Conservation (phyloP, 92 coral and sea anemone species). For the Palythoa grandis region DNA sequence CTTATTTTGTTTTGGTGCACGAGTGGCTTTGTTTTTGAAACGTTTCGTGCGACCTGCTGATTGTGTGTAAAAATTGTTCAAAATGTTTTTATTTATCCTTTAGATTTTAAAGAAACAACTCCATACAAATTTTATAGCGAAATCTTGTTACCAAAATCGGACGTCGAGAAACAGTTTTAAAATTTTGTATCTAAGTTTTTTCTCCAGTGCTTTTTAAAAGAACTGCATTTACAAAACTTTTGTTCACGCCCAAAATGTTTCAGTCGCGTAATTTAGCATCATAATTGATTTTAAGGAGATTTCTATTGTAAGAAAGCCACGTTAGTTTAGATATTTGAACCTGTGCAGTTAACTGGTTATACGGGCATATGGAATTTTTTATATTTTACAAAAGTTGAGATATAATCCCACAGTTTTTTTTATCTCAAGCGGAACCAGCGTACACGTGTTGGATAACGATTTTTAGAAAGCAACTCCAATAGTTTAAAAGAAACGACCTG, state of each 20-base stretch:
- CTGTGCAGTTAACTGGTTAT: conserved; percentile 34
- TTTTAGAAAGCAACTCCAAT: neutral
- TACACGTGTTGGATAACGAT: neutral
- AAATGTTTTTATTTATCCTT: conserved; percentile 35
- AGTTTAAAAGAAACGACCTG: conserved; percentile 25
- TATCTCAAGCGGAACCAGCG: neutral
- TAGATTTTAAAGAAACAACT: conserved; percentile 14
- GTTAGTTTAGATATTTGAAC: neutral
- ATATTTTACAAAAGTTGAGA: conserved; percentile 14
- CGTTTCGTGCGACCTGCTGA: conserved; percentile 36
- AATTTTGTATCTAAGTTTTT: neutral
- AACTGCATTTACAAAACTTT: neutral
- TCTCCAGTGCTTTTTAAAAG: neutral
- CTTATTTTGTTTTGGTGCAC: conserved; percentile 17
- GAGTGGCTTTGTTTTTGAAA: conserved; percentile 22
- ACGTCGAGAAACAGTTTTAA: neutral
- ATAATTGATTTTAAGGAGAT: neutral
- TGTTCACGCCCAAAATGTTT: conserved; percentile 11
- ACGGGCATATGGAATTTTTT: conserved; percentile 35
- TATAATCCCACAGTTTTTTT: neutral
- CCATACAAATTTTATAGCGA: conserved; percentile 28
- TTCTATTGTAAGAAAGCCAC: conserved; percentile 34
- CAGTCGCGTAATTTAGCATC: neutral
- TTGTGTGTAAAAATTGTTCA: conserved; percentile 30
- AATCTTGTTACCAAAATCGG: conserved; percentile 5